Base-by-base conservation (phyloP, 2,888 invertebrate genomes). In the Stomorhina lunata region DNA sequence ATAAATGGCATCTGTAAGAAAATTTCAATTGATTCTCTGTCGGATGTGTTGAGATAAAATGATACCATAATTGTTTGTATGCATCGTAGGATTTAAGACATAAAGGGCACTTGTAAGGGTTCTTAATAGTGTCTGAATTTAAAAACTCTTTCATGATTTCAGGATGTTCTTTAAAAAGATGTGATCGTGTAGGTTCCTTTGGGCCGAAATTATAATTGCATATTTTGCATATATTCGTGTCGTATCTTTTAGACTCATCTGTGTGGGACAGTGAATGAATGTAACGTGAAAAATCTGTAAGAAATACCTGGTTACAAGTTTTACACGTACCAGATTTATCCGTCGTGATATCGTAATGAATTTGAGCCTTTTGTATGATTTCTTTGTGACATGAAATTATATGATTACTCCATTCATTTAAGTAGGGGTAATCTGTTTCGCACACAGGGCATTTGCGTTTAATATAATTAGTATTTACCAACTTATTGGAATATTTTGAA, bases 371-470 rank as follows among this genome's bases (percentile, higher is more conserved):
- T 32, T 43, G 15, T 32, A 75, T 55, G 4, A 12, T 15, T 0
- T 55, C 43, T 17, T 32, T 48, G 15, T 79, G 75, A 17, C 72
- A 71, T 0, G 25, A 12, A 57, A 50, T 65, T 45, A 84, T 32
- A 71, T 84, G 84, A 7, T 22, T 12, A 4, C 68, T 75, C 65
- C 57, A 80, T 0, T 53, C 22, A 20, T 57, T 61, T 10, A 79
- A 43, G 5, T 25, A 37, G 0, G 59, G 17, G 10, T 76, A 69
- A 15, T 68, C 20, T 12, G 55, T 32, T 6, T 61, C 59, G 17
- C 84, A 84, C 29, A 29, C 71, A 1, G 83, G 81, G 37, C 84
- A 84, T 20, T 78, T 37, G 37, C 72, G 73, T 2, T 55, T 43
- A 9, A 84, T 40, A 4, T 48, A 78, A 15, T 34, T 37, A 9